phyloP scores from a whole-genome alignment of 2,797 vertebrate species.

The Anguilla marmorata region DNA sequence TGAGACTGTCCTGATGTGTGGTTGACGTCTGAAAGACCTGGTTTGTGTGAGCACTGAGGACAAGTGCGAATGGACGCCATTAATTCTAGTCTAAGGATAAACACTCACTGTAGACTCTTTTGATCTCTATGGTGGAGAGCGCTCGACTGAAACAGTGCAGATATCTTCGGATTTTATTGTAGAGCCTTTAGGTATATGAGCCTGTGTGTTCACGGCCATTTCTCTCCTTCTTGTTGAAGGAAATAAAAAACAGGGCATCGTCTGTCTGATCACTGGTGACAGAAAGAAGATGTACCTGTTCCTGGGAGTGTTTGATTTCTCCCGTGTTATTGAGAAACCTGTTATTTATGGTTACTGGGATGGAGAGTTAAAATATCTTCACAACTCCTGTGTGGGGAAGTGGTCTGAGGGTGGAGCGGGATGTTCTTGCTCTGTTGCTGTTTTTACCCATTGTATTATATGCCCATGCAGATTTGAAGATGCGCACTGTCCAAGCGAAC shows the following conservation, averaged over 20 bases:
- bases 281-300: conserved; percentile 43
- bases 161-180: neutral
- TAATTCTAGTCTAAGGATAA: conserved; percentile 8
- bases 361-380: neutral
- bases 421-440: neutral
- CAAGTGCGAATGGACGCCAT: neutral
- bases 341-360: neutral
- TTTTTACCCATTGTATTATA: neutral
- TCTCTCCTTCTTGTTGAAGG: conserved; percentile 8
- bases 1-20: neutral
- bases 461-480: neutral
- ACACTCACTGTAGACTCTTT: conserved; percentile 30
- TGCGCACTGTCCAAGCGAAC: neutral
- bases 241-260: neutral
- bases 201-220: conserved; percentile 27
- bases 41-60: neutral
- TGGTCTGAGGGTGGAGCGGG: neutral
- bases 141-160: conserved; percentile 30
- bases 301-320: conserved; percentile 20
- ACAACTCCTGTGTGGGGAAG: neutral
- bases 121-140: conserved; percentile 46
- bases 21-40: neutral
- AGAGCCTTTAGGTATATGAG: conserved; percentile 21
- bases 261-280: conserved; percentile 37
- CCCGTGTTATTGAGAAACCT: conserved; percentile 17